Evolutionary conservation across 2,888 invertebrate species (phyloP).

Genomic region (Phengaris arion): DNA sequence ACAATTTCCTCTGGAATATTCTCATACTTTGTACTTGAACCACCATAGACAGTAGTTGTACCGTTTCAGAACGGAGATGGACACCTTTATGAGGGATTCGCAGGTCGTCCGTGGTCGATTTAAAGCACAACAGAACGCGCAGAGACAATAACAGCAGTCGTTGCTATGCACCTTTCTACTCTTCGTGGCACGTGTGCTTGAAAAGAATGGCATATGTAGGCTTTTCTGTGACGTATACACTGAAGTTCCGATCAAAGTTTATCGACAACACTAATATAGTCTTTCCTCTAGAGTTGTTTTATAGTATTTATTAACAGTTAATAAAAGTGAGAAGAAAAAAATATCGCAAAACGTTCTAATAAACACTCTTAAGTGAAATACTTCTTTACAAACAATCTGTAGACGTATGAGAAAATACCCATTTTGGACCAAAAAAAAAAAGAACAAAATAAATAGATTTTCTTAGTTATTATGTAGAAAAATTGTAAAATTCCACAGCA

Average conservation of each 20-base stretch:
- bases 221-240: conserved; percentile 50
- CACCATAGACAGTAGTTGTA: conserved; percentile 73
- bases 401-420: conserved; percentile 71
- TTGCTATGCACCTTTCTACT: conserved; percentile 65
- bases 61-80: conserved; percentile 63
- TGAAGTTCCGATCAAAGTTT: conserved; percentile 30
- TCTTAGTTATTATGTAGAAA: not conserved
- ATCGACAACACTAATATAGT: not conserved
- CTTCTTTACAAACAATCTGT: conserved; percentile 71
- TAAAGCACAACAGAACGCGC: conserved; percentile 62
- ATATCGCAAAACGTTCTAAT: conserved; percentile 55
- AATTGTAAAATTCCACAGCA: conserved; percentile 7
- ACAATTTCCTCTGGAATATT: conserved; percentile 26
- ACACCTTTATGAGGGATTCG: conserved; percentile 65
- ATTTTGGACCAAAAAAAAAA: conserved; percentile 51
- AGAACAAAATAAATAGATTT: not conserved
- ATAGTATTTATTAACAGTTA: conserved; percentile 11
- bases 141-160: conserved; percentile 60
- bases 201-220: conserved; percentile 73
- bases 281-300: not conserved
- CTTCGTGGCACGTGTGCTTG: conserved; percentile 54
- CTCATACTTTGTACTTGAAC: conserved; percentile 61
- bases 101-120: conserved; percentile 60
- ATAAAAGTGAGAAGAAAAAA: not conserved
- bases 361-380: conserved; percentile 53